These are phyloP conservation scores for Epistrophella euchroma DNA, from an alignment of 2,888 invertebrate species.

Conservation along the genomic window DNA sequence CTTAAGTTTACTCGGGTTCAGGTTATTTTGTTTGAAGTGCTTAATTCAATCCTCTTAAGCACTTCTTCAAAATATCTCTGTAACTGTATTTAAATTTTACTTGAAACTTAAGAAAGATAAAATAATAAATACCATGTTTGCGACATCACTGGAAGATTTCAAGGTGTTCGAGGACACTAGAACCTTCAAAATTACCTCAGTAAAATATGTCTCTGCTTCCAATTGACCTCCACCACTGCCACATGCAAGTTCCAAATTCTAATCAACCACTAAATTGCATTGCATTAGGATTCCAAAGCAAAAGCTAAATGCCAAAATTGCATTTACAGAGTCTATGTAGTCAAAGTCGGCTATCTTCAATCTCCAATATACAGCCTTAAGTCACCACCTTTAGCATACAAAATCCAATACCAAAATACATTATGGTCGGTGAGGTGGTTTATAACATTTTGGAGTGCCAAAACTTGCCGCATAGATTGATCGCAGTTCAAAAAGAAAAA, in stretches of 20 bases:
- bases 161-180: neutral
- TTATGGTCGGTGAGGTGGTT: constrained; percentile 41
- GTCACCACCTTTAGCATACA: constrained; percentile 41
- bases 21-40: too few relatives aligned
- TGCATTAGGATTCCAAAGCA: constrained; percentile 50
- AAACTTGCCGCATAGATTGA: constrained; percentile 58
- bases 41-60: too few relatives aligned
- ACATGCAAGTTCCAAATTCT: constrained; percentile 55
- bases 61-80: too few relatives aligned
- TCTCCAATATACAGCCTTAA: constrained; percentile 47
- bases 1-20: too few relatives aligned
- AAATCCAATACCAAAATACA: constrained; percentile 61
- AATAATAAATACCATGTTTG: too few relatives aligned
- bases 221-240: neutral
- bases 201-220: neutral
- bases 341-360: constrained; percentile 39
- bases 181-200: neutral
- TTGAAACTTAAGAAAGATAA: too few relatives aligned
- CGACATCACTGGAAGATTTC: too few relatives aligned
- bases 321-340: constrained; percentile 13
- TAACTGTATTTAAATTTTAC: too few relatives aligned
- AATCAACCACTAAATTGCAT: constrained; percentile 61
- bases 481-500: constrained; percentile 41
- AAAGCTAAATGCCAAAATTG: constrained; percentile 31
- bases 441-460: constrained; percentile 50